A percentile compares a stretch with the other conserved stretches of the same genome.
Evolutionary conservation across 2,797 vertebrate species (phyloP).

Genomic region (Gallinago stenura): DNA sequence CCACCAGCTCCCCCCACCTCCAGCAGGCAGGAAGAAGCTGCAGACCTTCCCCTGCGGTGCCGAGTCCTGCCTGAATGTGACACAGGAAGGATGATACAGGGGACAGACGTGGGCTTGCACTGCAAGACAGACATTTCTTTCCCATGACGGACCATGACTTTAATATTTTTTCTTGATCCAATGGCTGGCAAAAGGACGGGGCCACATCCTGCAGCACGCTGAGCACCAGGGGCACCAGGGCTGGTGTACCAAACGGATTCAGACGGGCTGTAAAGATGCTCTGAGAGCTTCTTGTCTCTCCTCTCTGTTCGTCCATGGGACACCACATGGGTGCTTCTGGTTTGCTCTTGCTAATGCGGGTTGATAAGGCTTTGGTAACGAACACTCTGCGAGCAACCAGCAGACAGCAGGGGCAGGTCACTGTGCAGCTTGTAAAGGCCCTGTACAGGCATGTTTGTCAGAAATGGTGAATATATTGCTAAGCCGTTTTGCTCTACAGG

Average conservation of each 20-base stretch:
- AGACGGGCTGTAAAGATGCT: background rate
- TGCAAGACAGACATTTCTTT: background rate
- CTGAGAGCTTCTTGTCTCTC: background rate
- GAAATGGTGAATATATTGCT: background rate
- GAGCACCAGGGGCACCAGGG: background rate
- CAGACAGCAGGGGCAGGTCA: background rate
- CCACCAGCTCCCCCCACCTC: accelerated
- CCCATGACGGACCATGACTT: accelerated
- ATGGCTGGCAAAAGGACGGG: background rate
- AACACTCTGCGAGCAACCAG: background rate
- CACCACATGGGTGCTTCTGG: background rate
- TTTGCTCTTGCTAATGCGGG: background rate
- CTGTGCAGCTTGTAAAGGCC: background rate
- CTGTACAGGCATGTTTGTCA: background rate
- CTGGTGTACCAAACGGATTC: background rate
- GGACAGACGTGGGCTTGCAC: accelerated
- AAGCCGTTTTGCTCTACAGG: background rate
- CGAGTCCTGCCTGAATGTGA: background rate
- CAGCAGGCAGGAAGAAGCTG: background rate
- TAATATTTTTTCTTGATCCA: background rate
- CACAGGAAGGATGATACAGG: background rate
- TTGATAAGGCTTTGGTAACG: accelerated
- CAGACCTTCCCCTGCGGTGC: accelerated
- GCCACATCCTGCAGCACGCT: background rate
- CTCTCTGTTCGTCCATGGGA: background rate